Evolutionary conservation across 1,140 invertebrate genomes (phyloP), one percentile per base, ranked within the genome.

Genomic region (Drosophila repleta): DNA sequence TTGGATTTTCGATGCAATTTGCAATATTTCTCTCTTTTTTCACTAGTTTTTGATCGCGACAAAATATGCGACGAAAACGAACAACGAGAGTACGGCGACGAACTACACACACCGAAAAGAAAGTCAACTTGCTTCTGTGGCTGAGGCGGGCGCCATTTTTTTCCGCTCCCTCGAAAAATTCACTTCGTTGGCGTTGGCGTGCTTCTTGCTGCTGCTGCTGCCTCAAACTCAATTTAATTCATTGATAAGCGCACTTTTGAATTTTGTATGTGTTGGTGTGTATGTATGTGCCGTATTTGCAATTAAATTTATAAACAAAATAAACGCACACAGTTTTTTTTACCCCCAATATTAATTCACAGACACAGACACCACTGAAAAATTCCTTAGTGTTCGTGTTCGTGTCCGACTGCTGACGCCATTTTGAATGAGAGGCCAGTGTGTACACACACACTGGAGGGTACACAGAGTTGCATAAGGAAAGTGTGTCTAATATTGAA

Each of bases 151-250:
- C 83, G 83, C 83, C 83, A 88, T 88, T 88, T 88, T 88, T 88
- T 88, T 87, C 72, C 79, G 71, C 66, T 84, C 64, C 74, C 79
- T 78, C 74, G 60, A 71, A 76, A 71, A 75, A 81, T 81, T 79
- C 66, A 90, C 79, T 90, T 87, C 90, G 66, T 53, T 90, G 43
- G 90, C 92, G 57, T 93, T 94, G 60, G 93, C 93, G 63, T 73
- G 74, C 58, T 66, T 79, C 65, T 65, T 74, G 52, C 43, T 62
- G 60, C 60, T 70, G 61, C 55, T 70, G 26, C 35, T 53, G 75
- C 46, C 51, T 74, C 51, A 51, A 70, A 70, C 53, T 67, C 46
- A 60, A 69, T 85, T 67, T 78, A 63, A 66, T 85, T 70, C 82
- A 85, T 87, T 82, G 82, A 82, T 85, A 88, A 85, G 60, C 55